Conservation (phyloP, 2,113 vertebrate genomes). For the Mesocricetus auratus region DNA sequence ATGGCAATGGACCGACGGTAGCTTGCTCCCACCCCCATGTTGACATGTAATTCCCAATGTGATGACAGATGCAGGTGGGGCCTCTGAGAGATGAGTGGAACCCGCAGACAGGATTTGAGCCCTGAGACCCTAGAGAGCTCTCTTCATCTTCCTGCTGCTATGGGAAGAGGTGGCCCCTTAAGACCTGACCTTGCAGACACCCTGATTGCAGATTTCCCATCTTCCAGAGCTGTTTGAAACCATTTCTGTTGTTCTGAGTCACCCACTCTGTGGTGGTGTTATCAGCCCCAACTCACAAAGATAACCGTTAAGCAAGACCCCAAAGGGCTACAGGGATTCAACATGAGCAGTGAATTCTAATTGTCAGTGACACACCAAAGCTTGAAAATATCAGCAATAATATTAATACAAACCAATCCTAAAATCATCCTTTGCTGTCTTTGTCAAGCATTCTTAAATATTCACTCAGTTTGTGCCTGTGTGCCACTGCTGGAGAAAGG, state of each 20-base stretch:
- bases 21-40: background rate
- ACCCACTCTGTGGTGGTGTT: background rate
- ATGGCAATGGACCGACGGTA: background rate
- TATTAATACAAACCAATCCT: slow-evolving; percentile 54
- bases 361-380: slow-evolving; percentile 57
- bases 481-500: background rate
- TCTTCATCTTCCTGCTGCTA: background rate
- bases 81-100: background rate
- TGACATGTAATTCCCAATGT: background rate
- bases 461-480: background rate
- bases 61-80: background rate
- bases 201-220: background rate
- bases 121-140: background rate
- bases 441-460: background rate
- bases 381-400: slow-evolving; percentile 64
- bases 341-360: slow-evolving; percentile 60
- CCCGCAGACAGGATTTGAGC: no score
- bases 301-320: background rate
- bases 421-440: background rate
- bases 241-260: background rate
- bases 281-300: background rate
- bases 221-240: background rate
- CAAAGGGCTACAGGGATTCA: slow-evolving; percentile 36
- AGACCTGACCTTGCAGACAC: background rate
- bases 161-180: background rate